Evolutionary conservation across 2,113 vertebrate genomes (phyloP), one percentile per base, ranked within the genome.

Genomic region (Notothenia rossii): DNA sequence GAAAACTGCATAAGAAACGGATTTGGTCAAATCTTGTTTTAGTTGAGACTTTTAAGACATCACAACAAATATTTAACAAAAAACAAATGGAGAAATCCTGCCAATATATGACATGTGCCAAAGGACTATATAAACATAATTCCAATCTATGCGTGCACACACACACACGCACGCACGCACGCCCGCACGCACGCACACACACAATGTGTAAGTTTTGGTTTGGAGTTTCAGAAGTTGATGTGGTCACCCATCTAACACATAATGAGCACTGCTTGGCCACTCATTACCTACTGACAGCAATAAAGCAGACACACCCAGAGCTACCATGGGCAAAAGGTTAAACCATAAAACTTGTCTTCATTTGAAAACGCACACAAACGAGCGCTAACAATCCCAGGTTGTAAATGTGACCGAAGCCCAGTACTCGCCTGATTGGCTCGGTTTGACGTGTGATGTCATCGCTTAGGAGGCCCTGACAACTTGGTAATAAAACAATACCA

Each of bases 271-370:
- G 46, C 78, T 75, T 93, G 78, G 91, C 18, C 78, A 90, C 72
- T 91, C 64, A 93, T 95, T 95, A 93, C 88, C 77, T 71, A 22
- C 69, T 81, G 84, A 70, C 71, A 78, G 72, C 84, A 86, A 92
- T 92, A 94, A 94, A 94, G 60, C 66, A 46, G 85, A 66, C 86
- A 86, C 77, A 45, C 88, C 88, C 50, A 6, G 46, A 10, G 68
- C 85, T 89, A 85, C 90, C 84, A 89, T 50, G 88, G 88, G 83
- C 76, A 80, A 91, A 94, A 91, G 92, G 86, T 88, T 85, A 91
- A 89, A 69, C 86, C 77, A 86, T 91, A 82, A 92, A 93, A 86
- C 73, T 60, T 33, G 7, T 74, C 25, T 62, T 81, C 56, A 79
- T 90, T 63, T 73, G 59, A 82, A 68, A 85, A 75, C 67, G 36